Evolutionary conservation across 2,888 invertebrate species (phyloP).

Genomic region (Celastrina argiolus): DNA sequence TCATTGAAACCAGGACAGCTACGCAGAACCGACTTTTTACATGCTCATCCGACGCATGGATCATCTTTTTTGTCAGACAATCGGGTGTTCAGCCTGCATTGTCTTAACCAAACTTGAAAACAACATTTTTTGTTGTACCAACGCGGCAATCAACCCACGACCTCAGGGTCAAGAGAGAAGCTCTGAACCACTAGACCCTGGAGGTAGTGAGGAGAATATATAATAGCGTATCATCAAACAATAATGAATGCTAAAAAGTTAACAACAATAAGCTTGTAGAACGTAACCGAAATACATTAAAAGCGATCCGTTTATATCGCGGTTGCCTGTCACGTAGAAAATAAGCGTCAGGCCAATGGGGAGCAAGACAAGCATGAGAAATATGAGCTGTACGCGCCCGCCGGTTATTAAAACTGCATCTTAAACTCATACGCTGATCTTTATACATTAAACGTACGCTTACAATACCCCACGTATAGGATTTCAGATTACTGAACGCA

Average conservation of each 20-base stretch:
- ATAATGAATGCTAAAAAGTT: neutral
- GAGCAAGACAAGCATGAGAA: slow-evolving; percentile 60
- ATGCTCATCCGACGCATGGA: no score
- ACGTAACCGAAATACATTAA: slow-evolving; percentile 44
- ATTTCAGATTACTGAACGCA: slow-evolving; percentile 1
- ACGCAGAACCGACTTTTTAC: no score
- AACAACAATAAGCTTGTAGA: neutral
- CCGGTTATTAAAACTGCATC: slow-evolving; percentile 63
- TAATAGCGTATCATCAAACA: no score
- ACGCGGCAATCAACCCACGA: no score
- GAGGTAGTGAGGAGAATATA: no score
- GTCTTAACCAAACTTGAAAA: no score
- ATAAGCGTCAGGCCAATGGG: slow-evolving; percentile 61
- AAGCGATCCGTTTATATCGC: slow-evolving; percentile 47
- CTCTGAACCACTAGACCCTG: no score
- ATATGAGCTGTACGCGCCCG: slow-evolving; percentile 51
- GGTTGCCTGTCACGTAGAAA: slow-evolving; percentile 63
- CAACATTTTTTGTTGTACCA: no score
- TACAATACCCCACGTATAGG: slow-evolving; percentile 20
- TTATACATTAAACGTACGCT: slow-evolving; percentile 24
- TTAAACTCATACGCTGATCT: slow-evolving; percentile 41
- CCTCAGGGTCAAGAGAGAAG: no score
- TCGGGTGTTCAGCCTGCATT: no score
- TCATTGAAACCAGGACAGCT: no score
- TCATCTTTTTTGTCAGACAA: no score